Percentiles rank a stretch among this genome's conserved stretches.
Evolutionary conservation across 2,113 vertebrate species (phyloP).

Genomic region (Echinops telfairi): DNA sequence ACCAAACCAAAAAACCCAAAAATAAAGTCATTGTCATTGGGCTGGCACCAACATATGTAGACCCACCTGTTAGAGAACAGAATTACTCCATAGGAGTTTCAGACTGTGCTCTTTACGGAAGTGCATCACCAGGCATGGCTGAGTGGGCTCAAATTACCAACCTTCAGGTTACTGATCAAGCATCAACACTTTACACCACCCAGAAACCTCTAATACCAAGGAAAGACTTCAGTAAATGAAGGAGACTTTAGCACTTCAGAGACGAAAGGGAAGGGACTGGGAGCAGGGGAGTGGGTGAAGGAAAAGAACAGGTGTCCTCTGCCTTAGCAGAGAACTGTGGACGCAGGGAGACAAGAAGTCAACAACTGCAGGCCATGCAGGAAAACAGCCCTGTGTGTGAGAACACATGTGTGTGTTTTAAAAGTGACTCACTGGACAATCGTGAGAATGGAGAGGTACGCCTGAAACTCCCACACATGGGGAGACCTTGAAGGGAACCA

Average conservation of each 20-base stretch:
- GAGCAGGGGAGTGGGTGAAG: neutral
- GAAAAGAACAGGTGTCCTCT: too few species aligned
- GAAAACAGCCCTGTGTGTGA: neutral
- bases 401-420: constrained; percentile 44
- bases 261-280: neutral
- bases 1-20: too few species aligned
- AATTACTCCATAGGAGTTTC: neutral
- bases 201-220: neutral
- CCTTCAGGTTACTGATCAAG: neutral
- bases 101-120: neutral
- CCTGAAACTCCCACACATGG: constrained; percentile 42
- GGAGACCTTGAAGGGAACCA: constrained; percentile 35
- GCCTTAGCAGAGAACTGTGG: neutral
- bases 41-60: neutral
- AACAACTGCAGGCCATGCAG: neutral
- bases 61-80: neutral
- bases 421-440: constrained; percentile 55
- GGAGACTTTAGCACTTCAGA: neutral
- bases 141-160: neutral
- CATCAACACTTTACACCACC: neutral
- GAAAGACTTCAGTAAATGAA: constrained; percentile 9
- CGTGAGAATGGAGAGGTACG: neutral
- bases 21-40: neutral
- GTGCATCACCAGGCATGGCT: neutral
- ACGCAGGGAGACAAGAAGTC: neutral